Evolutionary conservation across 2,113 vertebrate species (phyloP).

Genomic region (Cyprinodon tularosa): DNA sequence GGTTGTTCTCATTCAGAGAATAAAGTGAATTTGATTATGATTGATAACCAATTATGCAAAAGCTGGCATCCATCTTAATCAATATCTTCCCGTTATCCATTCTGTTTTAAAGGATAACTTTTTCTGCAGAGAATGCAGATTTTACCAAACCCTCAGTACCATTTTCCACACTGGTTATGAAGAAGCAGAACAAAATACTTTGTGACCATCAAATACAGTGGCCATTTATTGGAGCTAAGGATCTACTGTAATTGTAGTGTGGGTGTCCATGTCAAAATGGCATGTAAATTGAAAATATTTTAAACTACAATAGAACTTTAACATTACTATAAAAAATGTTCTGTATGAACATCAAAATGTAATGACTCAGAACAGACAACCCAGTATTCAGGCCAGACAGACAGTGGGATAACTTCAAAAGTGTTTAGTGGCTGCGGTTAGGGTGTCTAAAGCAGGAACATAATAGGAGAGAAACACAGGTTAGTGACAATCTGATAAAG

Average conservation of each 20-base stretch:
- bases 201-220: background rate
- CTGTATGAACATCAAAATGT: background rate
- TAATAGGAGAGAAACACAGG: too few species aligned
- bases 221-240: background rate
- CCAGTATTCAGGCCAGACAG: too few species aligned
- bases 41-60: conserved; percentile 46
- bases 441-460: too few species aligned
- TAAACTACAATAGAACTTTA: background rate
- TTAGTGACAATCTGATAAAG: too few species aligned
- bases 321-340: background rate
- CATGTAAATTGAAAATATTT: background rate
- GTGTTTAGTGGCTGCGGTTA: too few species aligned
- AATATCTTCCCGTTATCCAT: conserved; percentile 23
- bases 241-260: background rate
- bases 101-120: background rate
- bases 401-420: too few species aligned
- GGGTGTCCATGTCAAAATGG: background rate
- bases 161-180: background rate
- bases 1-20: conserved; percentile 32
- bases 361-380: too few species aligned
- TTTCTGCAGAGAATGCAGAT: background rate
- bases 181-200: background rate
- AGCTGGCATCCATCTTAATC: conserved; percentile 40
- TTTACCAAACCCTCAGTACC: background rate
- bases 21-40: conserved; percentile 66